Percentiles rank a stretch among this genome's conserved stretches.
Conservation (phyloP, 2,888 invertebrate genomes). For the Lordiphosa andalusiaca region DNA sequence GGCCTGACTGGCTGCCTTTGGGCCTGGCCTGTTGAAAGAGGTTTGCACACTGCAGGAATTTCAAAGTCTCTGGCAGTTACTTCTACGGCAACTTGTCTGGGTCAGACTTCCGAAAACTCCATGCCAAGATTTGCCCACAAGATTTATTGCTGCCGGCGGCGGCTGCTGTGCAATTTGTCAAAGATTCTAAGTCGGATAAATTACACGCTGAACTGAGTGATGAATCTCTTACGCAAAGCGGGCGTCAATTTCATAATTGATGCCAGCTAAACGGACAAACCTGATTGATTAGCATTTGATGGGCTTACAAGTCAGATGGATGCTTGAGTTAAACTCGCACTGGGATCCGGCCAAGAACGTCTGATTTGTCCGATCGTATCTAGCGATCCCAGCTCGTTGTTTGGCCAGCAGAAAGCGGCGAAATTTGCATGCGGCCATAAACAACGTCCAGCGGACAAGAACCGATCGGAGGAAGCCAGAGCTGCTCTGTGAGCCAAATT, state of each 20-base stretch:
- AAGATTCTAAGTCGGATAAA: conserved; percentile 62
- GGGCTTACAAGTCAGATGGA: conserved; percentile 1
- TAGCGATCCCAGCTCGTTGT: conserved; percentile 17
- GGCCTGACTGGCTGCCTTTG: conserved; percentile 1
- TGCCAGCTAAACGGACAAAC: conserved; percentile 58
- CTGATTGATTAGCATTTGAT: conserved; percentile 6
- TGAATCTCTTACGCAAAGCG: conserved; percentile 56
- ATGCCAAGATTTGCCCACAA: conserved; percentile 45
- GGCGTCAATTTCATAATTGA: conserved; percentile 67
- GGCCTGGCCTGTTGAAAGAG: neutral
- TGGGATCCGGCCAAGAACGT: conserved; percentile 9
- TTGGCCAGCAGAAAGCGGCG: conserved; percentile 23
- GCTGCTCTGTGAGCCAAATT: conserved; percentile 29
- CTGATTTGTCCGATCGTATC: conserved; percentile 1
- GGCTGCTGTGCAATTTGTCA: conserved; percentile 60
- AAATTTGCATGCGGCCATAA: conserved; percentile 51
- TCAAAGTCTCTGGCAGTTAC: conserved; percentile 24
- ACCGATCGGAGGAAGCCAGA: conserved; percentile 8
- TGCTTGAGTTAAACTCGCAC: conserved; percentile 1
- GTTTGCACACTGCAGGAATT: conserved; percentile 52
- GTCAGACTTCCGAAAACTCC: conserved; percentile 51
- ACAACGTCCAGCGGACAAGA: conserved; percentile 26
- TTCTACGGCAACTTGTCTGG: conserved; percentile 40
- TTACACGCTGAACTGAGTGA: conserved; percentile 38
- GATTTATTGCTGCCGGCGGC: conserved; percentile 9